Evolutionary conservation across 1,140 invertebrate species (phyloP), one percentile per base, ranked within the genome.

Genomic region (Panulirus ornatus): DNA sequence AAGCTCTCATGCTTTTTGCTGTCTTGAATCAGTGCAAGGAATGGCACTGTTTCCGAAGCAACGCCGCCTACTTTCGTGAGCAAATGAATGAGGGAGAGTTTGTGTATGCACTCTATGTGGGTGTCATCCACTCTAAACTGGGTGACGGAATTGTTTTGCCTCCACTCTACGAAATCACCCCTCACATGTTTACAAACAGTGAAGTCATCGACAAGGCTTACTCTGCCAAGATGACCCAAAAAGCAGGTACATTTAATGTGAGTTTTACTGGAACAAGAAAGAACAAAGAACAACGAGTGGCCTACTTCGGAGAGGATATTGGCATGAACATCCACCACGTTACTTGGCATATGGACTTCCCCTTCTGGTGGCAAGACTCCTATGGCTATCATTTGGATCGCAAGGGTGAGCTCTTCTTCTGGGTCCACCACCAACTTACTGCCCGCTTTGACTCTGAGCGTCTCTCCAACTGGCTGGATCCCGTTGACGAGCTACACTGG

Each of bases 241-340:
- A 91, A 71, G 94, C 94, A 90, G 75, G 66, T n/a, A 84, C 58
- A 27, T 90, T 90, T 44, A 14, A 76, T 9, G 85, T 90, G 66
- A 51, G 73, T 22, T 90, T 90, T 71, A 90, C 88, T 54, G 92
- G 92, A 6, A 92, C 91, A 19, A 92, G 91, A 44, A 90, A 88
- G 78, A 93, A 92, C 81, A 91, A 91, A 34, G 95, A 95, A 88
- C 93, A 94, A 91, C 94, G 95, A 47, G 92, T 96, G 38, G 94
- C 95, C 88, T 96, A 90, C 71, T 90, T 96, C 92, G 95, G 95
- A 38, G 96, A 96, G 93, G 96, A 96, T 92, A 95, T 96, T 91
- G 96, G 95, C 87, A 94, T 97, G n/a, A 96, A 96, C 92, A 93
- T 95, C 0, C 96, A 95, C 92, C 96, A 98, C 92, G 95, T 94